These are phyloP conservation scores for Dendroctonus ponderosae DNA, from an alignment of 1,140 invertebrate species.

Conservation along the genomic window DNA sequence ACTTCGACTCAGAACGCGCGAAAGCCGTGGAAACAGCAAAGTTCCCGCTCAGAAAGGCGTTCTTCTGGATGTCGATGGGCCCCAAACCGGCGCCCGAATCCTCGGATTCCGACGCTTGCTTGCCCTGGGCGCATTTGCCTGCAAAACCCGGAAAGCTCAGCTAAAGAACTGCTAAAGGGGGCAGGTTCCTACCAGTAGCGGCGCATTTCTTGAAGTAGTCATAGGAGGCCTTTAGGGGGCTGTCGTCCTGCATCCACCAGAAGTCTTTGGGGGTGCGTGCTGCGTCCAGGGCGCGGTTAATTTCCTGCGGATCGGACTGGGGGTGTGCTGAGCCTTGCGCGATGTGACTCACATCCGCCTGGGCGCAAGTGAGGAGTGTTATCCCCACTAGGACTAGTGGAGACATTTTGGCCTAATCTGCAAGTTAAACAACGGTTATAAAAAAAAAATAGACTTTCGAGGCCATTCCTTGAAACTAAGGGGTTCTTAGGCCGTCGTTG, in stretches of 20 bases:
- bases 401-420: constrained; percentile 39
- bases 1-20: background rate
- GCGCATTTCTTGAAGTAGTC: constrained; percentile 47
- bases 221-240: constrained; percentile 54
- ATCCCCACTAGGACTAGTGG: constrained; percentile 45
- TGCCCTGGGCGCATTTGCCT: constrained; percentile 23
- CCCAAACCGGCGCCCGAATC: constrained; percentile 17
- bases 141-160: background rate
- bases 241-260: constrained; percentile 58
- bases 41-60: constrained; percentile 44
- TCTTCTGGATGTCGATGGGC: constrained; percentile 45
- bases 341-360: constrained; percentile 41
- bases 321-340: constrained; percentile 34
- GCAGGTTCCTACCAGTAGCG: constrained; percentile 29
- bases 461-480: too few relatives aligned
- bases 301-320: constrained; percentile 33
- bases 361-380: constrained; percentile 36
- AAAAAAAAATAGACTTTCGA: too few relatives aligned
- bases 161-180: background rate
- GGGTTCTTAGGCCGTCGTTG: too few relatives aligned
- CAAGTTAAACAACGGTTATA: constrained; percentile 9
- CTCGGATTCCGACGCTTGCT: constrained; percentile 23
- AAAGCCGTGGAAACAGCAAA: background rate
- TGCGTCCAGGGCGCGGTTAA: constrained; percentile 30
- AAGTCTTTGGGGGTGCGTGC: constrained; percentile 29